These are phyloP conservation scores for Clupea harengus DNA, from an alignment of 2,113 vertebrate species.

Conservation along the genomic window DNA sequence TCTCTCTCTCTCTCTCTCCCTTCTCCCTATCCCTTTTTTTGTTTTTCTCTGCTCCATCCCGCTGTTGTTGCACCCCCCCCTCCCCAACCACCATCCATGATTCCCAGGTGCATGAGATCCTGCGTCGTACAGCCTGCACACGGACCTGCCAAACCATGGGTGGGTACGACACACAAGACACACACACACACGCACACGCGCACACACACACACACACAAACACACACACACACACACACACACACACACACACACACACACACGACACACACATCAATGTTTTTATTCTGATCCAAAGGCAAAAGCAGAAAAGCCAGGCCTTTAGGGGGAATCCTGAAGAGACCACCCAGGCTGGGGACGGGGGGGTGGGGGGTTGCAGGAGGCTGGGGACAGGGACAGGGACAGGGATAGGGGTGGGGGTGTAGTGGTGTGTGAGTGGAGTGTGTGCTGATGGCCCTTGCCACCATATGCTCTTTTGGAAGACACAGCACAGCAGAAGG, in stretches of 20 bases:
- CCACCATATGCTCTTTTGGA: slow-evolving; percentile 69
- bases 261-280: neutral
- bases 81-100: too few species aligned
- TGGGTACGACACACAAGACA: slow-evolving; percentile 65
- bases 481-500: slow-evolving; percentile 55
- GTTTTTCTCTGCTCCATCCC: too few species aligned
- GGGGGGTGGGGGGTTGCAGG: neutral
- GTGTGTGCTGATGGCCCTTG: neutral
- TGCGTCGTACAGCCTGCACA: slow-evolving; percentile 85
- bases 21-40: slow-evolving; percentile 14
- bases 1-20: slow-evolving; percentile 23
- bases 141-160: slow-evolving; percentile 90
- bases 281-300: too few species aligned
- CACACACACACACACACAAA: too few species aligned
- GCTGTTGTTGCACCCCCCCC: too few species aligned
- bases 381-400: neutral
- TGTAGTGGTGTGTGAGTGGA: neutral
- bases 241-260: neutral
- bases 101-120: slow-evolving; percentile 89
- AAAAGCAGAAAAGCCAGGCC: neutral
- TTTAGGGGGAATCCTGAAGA: slow-evolving; percentile 36
- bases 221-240: neutral
- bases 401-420: neutral
- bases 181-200: neutral
- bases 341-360: slow-evolving; percentile 9